These are phyloP conservation scores for Lithophane leautieri DNA, from an alignment of 2,888 invertebrate genomes.

Conservation along the genomic window DNA sequence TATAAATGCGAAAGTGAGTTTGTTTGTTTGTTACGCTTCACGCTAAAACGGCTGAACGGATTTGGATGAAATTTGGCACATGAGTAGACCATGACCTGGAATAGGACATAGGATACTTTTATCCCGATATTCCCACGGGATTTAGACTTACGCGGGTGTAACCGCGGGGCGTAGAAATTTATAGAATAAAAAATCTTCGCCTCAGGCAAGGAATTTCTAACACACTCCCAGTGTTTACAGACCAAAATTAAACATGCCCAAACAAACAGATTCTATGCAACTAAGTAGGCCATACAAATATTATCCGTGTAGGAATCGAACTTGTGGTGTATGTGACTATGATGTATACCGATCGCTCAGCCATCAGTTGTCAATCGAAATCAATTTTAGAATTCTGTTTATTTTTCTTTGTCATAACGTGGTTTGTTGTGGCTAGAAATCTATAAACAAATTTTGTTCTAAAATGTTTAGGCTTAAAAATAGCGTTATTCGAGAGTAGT, in stretches of 20 bases:
- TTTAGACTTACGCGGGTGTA: too few relatives aligned
- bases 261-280: slow-evolving; percentile 28
- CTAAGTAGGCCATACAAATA: slow-evolving; percentile 24
- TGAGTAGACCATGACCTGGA: too few relatives aligned
- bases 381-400: slow-evolving; percentile 39
- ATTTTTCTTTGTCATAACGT: slow-evolving; percentile 26
- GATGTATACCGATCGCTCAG: background rate
- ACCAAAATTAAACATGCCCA: slow-evolving; percentile 29
- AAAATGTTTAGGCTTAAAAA: slow-evolving; percentile 35
- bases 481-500: background rate
- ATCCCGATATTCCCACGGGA: too few relatives aligned
- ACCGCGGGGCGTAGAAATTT: too few relatives aligned
- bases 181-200: background rate
- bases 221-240: slow-evolving; percentile 11
- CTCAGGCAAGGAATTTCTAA: slow-evolving; percentile 14
- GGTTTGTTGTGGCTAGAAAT: slow-evolving; percentile 22
- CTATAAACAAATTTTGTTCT: slow-evolving; percentile 26
- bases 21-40: too few relatives aligned
- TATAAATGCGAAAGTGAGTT: too few relatives aligned
- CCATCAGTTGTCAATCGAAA: slow-evolving; percentile 35
- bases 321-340: background rate
- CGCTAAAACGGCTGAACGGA: too few relatives aligned
- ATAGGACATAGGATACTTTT: too few relatives aligned
- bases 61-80: too few relatives aligned
- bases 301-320: slow-evolving; percentile 16